Percentiles rank a stretch among this genome's conserved stretches.
These are phyloP conservation scores for Menidia beryllina DNA, from an alignment of 2,113 vertebrate species.

Conservation along the genomic window DNA sequence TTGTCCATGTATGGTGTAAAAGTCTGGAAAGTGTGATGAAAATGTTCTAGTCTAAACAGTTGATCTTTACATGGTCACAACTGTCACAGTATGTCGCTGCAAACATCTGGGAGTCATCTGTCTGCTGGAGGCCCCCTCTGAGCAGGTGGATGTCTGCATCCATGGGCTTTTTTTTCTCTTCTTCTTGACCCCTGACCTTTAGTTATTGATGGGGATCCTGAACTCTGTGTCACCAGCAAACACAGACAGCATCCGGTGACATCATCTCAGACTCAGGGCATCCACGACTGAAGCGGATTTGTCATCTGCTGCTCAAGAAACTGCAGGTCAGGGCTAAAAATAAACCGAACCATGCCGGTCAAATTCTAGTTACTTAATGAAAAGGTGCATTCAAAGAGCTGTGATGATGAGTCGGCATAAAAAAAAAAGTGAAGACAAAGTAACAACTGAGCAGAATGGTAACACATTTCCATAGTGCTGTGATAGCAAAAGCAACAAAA, in stretches of 20 bases:
- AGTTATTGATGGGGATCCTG: slow-evolving; percentile 38
- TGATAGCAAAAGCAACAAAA: slow-evolving; percentile 36
- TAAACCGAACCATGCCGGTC: background rate
- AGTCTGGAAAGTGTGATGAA: slow-evolving; percentile 21
- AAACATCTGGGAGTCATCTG: slow-evolving; percentile 73
- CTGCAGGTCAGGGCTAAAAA: slow-evolving; percentile 12
- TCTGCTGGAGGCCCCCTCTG: slow-evolving; percentile 45
- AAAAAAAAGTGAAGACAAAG: slow-evolving; percentile 6
- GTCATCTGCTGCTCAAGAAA: background rate
- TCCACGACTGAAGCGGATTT: background rate
- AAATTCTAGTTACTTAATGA: slow-evolving; percentile 5
- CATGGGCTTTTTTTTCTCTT: slow-evolving; percentile 35
- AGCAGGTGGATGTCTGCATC: slow-evolving; percentile 73
- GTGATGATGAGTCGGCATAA: background rate
- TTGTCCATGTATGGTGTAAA: slow-evolving; percentile 29
- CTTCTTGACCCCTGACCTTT: slow-evolving; percentile 48
- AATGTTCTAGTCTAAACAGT: slow-evolving; percentile 41
- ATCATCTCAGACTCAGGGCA: slow-evolving; percentile 1
- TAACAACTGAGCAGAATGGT: background rate
- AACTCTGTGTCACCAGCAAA: slow-evolving; percentile 38
- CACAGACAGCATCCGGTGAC: slow-evolving; percentile 18
- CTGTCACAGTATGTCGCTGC: slow-evolving; percentile 32
- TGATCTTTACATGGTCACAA: slow-evolving; percentile 12
- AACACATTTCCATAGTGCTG: slow-evolving; percentile 20
- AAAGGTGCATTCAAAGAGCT: background rate